Evolutionary conservation across 92 coral and sea anemone genomes (phyloP), one percentile per base, ranked within the genome.

Genomic region (Epizoanthus scotinus): DNA sequence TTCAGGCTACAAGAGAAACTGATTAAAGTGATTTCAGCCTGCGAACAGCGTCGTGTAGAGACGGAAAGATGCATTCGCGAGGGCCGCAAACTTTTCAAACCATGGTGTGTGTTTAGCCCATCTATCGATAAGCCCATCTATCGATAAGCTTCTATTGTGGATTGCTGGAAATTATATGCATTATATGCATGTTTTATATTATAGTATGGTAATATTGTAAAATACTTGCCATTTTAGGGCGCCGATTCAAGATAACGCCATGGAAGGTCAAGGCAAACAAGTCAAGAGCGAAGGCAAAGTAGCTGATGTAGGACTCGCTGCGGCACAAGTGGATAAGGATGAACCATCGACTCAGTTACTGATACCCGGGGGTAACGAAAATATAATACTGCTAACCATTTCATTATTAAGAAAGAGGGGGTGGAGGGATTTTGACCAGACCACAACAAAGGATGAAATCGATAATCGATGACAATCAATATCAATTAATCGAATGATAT

Each of bases 81-180:
- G 54, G 68, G 81, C n/a, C 81, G 81, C 15, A 20, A 59, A 40
- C 81, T 75, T 75, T 75, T 75, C 67, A 75, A 75, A 54, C 81
- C 81, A 8, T 75, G 80, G 80, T 74, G 60, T 24, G 64, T 13
- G 58, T 57, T 8, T 64, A 13, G 36, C 36, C 4, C 2, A 31
- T 62, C 50, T 10, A 7, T 44, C 8, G 9, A 44, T 25, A 2
- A 13, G 36, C 36, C 4, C 2, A 31, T 62, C 50, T 10, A 7
- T 44, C 8, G 9, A 44, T 25, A 2, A 63, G 67, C 58, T 38
- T 58, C 42, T 3, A 18, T 38, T 57, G n/a, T 56, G 6, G 2
- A 17, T 10, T 10, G 18, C 8, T 10, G 47, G 34, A 6, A n/a
- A 56, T 8, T 10, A 20, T 19, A 2, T 19, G 21, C 12, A 56